A percentile compares a stretch with the other conserved stretches of the same genome.
These are phyloP conservation scores for Bicyclus anynana DNA, from an alignment of 1,140 invertebrate species.

Conservation along the genomic window DNA sequence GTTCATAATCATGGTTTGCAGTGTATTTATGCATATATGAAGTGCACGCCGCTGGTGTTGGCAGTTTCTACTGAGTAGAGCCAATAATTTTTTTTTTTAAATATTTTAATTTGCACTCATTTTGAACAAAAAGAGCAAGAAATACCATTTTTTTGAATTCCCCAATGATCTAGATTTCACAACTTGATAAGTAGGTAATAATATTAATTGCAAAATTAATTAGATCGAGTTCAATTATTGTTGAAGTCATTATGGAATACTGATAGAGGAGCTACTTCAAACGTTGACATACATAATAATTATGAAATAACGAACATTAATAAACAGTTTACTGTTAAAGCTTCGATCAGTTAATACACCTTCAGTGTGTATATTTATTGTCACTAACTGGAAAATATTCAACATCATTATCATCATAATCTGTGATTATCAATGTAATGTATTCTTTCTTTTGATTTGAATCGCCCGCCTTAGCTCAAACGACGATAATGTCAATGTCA, in stretches of 20 bases:
- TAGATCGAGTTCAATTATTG: neutral
- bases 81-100: too few species aligned
- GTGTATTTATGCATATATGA: too few species aligned
- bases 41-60: too few species aligned
- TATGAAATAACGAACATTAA: neutral
- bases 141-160: neutral
- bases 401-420: too few species aligned
- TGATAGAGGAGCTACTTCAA: neutral
- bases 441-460: slow-evolving; percentile 20
- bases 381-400: too few species aligned
- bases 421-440: too few species aligned
- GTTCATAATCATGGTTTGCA: too few species aligned
- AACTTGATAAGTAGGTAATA: neutral
- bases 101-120: too few species aligned
- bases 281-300: too few species aligned
- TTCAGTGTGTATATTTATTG: neutral
- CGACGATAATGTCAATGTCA: slow-evolving; percentile 29
- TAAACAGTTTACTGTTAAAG: neutral
- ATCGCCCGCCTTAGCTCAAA: slow-evolving; percentile 29
- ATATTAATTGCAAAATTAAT: neutral
- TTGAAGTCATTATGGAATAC: neutral
- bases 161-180: neutral
- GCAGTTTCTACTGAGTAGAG: too few species aligned
- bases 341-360: neutral
- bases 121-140: too few species aligned